Base-by-base conservation (phyloP, 2,888 invertebrate species). In the Helobdella robusta region DNA sequence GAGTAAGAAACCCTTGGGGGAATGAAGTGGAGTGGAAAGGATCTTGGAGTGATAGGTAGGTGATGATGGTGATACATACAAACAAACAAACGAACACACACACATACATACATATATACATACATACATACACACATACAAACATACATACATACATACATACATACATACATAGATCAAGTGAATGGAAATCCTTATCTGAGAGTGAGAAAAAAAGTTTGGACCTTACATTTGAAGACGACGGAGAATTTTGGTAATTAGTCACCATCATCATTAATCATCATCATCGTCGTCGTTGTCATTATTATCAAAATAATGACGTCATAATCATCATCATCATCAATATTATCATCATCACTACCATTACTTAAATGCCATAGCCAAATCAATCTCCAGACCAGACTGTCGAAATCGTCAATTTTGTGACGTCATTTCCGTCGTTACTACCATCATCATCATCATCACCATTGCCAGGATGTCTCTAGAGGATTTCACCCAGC, bases 21-120 rank as follows among this genome's bases (percentile, higher is more conserved):
- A 92, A 93, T 77, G 89, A 91, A 76, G 86, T 87, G 8, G 93
- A 94, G 81, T 94, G 93, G 94, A 90, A 87, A 74, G 93, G 93
- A 0, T 84, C 91, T 0, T 94, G 92, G 92, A 87, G 89, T 78
- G 93, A 94, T 77, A 84, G 86, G 78, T 81, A 75, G 25, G 35
- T 11, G 2, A 25, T 18, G n/a, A 23, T 48, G 4, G 46, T 18
- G n/a, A n/a, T n/a, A n/a, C n/a, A n/a, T n/a, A n/a, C n/a, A n/a
- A n/a, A n/a, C n/a, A n/a, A n/a, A n/a, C n/a, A n/a, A n/a, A n/a
- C n/a, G n/a, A n/a, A n/a, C n/a, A 59, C 30, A 59, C 32, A 59
- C 30, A 59, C 32, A 59, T 59, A 59, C 32, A 59, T 59, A 59
- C 32, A 59, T 59, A 59, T 20, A 59, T 59, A 59, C 32, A 59